phyloP scores from a whole-genome alignment of 2,888 invertebrate genomes.

The Ichneumoninae sp. region DNA sequence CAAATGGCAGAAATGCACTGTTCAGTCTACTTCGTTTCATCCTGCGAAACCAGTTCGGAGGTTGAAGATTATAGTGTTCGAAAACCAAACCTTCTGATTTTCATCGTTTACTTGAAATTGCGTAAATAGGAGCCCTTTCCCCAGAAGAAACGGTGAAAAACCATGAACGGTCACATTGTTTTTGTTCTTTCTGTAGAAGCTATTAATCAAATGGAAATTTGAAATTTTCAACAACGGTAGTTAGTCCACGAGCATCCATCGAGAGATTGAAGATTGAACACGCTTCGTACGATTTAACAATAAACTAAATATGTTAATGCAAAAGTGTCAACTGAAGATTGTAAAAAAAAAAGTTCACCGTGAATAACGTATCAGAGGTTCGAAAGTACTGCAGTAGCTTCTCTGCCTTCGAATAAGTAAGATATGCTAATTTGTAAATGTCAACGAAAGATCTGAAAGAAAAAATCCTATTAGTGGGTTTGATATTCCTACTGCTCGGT shows the following conservation, averaged over 20 bases:
- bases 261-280: no score
- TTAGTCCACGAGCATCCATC: no score
- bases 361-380: no score
- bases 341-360: no score
- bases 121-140: neutral
- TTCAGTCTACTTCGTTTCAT: neutral
- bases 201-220: neutral
- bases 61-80: neutral
- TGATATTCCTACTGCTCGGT: no score
- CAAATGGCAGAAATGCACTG: slow-evolving; percentile 5
- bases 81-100: neutral
- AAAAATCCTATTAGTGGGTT: no score
- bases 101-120: neutral
- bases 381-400: no score
- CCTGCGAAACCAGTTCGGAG: neutral
- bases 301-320: no score
- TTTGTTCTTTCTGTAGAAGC: neutral
- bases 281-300: no score
- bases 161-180: neutral
- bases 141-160: neutral
- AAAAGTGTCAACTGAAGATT: no score
- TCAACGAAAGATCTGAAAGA: neutral
- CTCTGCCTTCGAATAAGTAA: neutral
- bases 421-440: no score
- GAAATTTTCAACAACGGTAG: no score